phyloP scores from a whole-genome alignment of 2,113 vertebrate species.

The Ariopsis seemanni region DNA sequence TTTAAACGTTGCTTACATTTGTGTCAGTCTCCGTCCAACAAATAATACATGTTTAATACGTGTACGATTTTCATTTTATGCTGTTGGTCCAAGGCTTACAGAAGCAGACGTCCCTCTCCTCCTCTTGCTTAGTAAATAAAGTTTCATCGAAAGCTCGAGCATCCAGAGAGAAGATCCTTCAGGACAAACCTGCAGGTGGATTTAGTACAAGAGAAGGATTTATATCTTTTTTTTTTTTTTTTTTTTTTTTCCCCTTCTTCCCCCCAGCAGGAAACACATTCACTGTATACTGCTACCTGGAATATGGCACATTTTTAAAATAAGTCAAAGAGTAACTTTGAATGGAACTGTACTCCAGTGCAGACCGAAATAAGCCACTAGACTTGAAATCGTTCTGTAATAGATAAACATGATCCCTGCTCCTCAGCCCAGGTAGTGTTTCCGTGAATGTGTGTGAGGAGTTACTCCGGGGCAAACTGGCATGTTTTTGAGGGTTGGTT shows the following conservation, averaged over 20 bases:
- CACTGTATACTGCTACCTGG: not conserved
- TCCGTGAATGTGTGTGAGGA: constrained; percentile 11
- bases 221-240: constrained; percentile 6
- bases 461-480: not conserved
- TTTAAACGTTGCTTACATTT: not conserved
- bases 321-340: not conserved
- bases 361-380: not conserved
- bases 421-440: not conserved
- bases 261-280: not conserved
- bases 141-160: constrained; percentile 67
- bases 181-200: constrained; percentile 72
- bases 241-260: not conserved
- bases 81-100: constrained; percentile 71
- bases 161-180: constrained; percentile 63
- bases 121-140: constrained; percentile 66
- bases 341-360: not conserved
- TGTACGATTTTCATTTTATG: constrained; percentile 30
- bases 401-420: not conserved
- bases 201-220: constrained; percentile 29
- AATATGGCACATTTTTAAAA: not conserved
- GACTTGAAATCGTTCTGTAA: not conserved
- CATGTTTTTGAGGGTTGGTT: not conserved
- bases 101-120: constrained; percentile 70
- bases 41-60: not conserved
- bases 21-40: not conserved